Evolutionary conservation across 64 coral and sea anemone genomes (phyloP), one percentile per base, ranked within the genome.

Genomic region (Stylophora pistillata): DNA sequence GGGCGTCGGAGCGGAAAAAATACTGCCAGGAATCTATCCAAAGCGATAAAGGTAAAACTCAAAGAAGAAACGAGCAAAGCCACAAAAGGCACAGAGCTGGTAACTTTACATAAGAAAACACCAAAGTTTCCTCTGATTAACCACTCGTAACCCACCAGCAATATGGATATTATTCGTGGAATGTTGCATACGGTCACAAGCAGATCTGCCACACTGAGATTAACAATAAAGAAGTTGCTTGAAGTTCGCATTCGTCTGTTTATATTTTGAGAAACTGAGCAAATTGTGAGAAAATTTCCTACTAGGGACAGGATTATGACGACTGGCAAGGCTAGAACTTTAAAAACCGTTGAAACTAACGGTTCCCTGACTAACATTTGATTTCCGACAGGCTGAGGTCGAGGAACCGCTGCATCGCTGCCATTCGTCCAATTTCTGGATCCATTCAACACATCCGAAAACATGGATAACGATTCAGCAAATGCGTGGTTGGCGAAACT

Each of bases 221-320:
- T 94, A 0, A 94, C 81, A 41, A 94, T 74, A n/a, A 94, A 79
- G 25, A 73, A 74, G 16, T 94, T 90, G 31, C 93, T 91, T 0
- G 78, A 74, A 14, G 73, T 78, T 11, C 64, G 81, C 52, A 66
- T 75, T 86, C 93, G 58, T 56, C 73, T 87, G 77, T 78, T 81
- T 26, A 68, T 72, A 47, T 91, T 90, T 56, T 47, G 90, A 55
- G 78, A 76, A 2, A 94, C 64, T 12, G 89, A 74, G 15, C 61
- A 30, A 34, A 94, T 81, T 16, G 90, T 58, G 33, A 91, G 56
- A n/a, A 32, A 20, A 55, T 94, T 94, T 1, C 93, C 93, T 6
- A 64, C 18, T 1, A 64, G 61, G 23, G 61, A 64, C 7, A 64
- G 17, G 1, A 21, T 23, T 64, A 64, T 64, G 61, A 21, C 61